These are phyloP conservation scores for Myotis pilosus DNA, from an alignment of 2,797 vertebrate species.

Conservation along the genomic window DNA sequence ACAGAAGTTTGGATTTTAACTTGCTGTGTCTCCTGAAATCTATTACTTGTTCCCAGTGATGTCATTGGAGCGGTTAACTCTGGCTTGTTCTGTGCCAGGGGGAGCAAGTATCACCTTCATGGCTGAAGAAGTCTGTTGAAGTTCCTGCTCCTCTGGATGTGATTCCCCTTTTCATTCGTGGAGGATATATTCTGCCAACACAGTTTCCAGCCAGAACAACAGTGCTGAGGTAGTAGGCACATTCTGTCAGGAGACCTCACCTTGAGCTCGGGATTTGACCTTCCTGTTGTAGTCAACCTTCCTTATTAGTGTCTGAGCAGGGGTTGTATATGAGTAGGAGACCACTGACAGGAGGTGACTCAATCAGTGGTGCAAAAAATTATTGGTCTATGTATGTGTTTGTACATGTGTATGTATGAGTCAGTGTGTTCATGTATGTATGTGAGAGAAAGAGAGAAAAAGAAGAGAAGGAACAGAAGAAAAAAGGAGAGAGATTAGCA, in stretches of 20 bases:
- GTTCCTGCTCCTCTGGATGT: conserved; percentile 61
- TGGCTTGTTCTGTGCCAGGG: conserved; percentile 54
- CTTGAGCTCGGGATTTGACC: not conserved
- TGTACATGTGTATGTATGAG: not conserved
- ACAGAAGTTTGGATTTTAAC: not conserved
- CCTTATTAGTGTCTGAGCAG: not conserved
- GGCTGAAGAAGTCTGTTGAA: conserved; percentile 55
- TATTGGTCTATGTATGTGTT: not conserved
- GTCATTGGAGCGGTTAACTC: not conserved
- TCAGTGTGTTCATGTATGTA: not conserved
- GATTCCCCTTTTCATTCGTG: conserved; percentile 76
- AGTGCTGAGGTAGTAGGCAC: conserved; percentile 59
- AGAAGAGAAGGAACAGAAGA: not conserved
- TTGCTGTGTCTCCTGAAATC: not conserved
- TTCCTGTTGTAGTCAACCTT: not conserved
- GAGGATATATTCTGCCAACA: conserved; percentile 72
- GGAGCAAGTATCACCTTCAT: conserved; percentile 34
- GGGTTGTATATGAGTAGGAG: not conserved
- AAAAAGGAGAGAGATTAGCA: not conserved
- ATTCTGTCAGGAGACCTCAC: not conserved
- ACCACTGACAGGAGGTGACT: not conserved
- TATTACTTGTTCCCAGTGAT: not conserved
- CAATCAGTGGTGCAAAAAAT: not conserved
- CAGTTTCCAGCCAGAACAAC: conserved; percentile 71
- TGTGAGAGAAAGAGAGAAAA: not conserved